Evolutionary conservation across 2,113 vertebrate species (phyloP), one percentile per base, ranked within the genome.

Genomic region (Hippolais icterina): DNA sequence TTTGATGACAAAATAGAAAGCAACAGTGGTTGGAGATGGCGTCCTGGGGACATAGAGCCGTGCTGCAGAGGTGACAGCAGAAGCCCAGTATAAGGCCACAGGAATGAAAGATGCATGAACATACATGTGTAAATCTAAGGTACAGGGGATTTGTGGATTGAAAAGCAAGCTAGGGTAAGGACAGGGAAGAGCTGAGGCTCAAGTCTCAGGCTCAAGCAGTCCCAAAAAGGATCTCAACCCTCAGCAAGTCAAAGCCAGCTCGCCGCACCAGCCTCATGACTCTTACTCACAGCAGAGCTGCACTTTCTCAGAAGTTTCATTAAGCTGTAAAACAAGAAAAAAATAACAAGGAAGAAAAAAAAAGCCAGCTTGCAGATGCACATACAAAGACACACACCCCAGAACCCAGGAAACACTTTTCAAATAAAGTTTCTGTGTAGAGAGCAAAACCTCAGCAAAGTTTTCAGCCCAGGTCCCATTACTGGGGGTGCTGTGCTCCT

Each of bases 201-300:
- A 63, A 65, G 35, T 33, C 63, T 78, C 50, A n/a, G 23, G 54
- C 84, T 93, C 66, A 85, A 85, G 23, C 50, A 89, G 76, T 25
- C 35, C 80, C 15, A 11, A 47, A 15, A 75, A 87, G 66, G 61
- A 89, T 42, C 42, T 77, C 74, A 83, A 79, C 52, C 64, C 59
- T 19, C 6, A 61, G 68, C 29, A 14, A 65, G 69, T 59, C 24
- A 3, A 86, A 79, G 71, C 37, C 14, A 0, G 46, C 56, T 91
- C 3, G 0, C 64, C 71, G 39, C 5, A 4, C 63, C n/a, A 24
- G 87, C 46, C 94, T 66, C 90, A 80, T 95, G 91, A 97, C 80
- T 92, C 68, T 95, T 94, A 88, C 86, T 92, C 93, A 94, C 85
- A 77, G 31, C 64, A 72, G 83, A 89, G 74, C 84, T 83, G 74